Conservation (phyloP, 2,888 invertebrate genomes). For the Endomychus coccineus region DNA sequence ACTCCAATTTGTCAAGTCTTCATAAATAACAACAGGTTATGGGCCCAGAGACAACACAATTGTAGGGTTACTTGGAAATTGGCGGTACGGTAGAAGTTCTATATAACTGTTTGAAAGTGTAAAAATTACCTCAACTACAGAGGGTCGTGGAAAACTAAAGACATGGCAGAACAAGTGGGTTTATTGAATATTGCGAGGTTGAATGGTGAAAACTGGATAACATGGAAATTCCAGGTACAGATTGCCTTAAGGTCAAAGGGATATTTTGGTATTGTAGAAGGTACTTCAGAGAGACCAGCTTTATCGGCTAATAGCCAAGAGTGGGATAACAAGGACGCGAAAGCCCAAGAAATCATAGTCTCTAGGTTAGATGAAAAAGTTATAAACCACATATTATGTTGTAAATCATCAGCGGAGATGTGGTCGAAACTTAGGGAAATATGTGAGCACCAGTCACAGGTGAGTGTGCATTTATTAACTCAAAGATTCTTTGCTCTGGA, state of each 20-base stretch:
- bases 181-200: background rate
- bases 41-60: constrained; percentile 8
- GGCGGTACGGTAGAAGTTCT: no score
- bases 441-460: constrained; percentile 7
- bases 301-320: constrained; percentile 1
- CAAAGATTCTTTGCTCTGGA: constrained; percentile 7
- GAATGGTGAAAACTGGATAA: constrained; percentile 6
- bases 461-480: constrained; percentile 8
- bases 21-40: constrained; percentile 4
- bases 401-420: constrained; percentile 9
- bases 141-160: constrained; percentile 6
- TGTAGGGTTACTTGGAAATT: no score
- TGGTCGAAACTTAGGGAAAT: constrained; percentile 3
- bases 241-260: constrained; percentile 6
- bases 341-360: constrained; percentile 8
- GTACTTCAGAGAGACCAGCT: constrained; percentile 4
- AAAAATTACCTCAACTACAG: constrained; percentile 2
- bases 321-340: constrained; percentile 5
- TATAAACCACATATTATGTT: constrained; percentile 4
- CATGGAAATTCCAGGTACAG: constrained; percentile 6
- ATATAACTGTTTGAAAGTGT: no score
- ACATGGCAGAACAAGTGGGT: constrained; percentile 6
- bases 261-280: constrained; percentile 3
- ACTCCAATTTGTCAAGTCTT: no score
- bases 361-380: constrained; percentile 7